These are phyloP conservation scores for Drosophila paramelanica DNA, from an alignment of 2,888 invertebrate species.

Conservation along the genomic window DNA sequence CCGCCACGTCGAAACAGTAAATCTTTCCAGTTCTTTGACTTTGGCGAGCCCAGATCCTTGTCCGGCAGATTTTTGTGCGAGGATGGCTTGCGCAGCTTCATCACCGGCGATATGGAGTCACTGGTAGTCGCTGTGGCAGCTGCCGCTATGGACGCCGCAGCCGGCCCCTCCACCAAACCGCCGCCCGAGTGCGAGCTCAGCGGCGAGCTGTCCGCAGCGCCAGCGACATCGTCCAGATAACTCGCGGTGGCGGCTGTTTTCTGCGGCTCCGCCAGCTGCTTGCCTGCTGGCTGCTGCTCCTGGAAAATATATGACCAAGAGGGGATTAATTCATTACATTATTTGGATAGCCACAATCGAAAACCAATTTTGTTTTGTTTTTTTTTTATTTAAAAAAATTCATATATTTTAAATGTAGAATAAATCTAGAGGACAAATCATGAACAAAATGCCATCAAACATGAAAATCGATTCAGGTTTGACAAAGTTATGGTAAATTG, in stretches of 20 bases:
- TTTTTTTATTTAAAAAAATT: too few species aligned
- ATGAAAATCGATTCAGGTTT: too few species aligned
- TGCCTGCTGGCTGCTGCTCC: slow-evolving; percentile 79
- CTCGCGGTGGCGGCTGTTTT: slow-evolving; percentile 84
- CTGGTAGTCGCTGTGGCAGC: slow-evolving; percentile 48
- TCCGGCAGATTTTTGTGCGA: slow-evolving; percentile 85
- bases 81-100: slow-evolving; percentile 89
- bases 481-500: too few species aligned
- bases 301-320: too few species aligned
- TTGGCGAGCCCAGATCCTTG: slow-evolving; percentile 87
- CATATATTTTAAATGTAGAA: too few species aligned
- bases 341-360: too few species aligned
- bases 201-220: slow-evolving; percentile 79
- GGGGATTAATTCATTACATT: too few species aligned
- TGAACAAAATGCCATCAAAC: too few species aligned
- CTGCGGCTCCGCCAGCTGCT: slow-evolving; percentile 84
- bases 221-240: slow-evolving; percentile 76
- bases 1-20: slow-evolving; percentile 92
- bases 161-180: slow-evolving; percentile 44
- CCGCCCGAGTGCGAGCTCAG: slow-evolving; percentile 79
- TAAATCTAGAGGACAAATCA: too few species aligned
- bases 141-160: slow-evolving; percentile 58
- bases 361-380: too few species aligned
- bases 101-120: slow-evolving; percentile 88
- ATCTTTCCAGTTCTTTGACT: slow-evolving; percentile 96